Percentiles rank a stretch among this genome's conserved stretches.
These are phyloP conservation scores for Eunapius fragilis DNA, from an alignment of 37 sponge, comb jelly and placozoan species.

Conservation along the genomic window DNA sequence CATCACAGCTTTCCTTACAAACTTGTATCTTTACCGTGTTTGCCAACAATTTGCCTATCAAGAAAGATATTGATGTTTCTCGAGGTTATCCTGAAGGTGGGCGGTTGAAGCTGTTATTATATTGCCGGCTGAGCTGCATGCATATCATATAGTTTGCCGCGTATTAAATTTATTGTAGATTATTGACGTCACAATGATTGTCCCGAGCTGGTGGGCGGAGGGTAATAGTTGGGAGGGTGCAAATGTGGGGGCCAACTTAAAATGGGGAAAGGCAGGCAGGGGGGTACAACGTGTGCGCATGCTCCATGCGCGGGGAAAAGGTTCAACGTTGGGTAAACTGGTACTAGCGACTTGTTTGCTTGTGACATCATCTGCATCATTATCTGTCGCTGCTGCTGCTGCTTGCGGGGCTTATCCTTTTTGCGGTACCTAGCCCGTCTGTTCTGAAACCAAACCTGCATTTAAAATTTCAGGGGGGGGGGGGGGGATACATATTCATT, in stretches of 20 bases:
- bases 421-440: conserved; percentile 65
- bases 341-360: not conserved
- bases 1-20: too few species aligned
- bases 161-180: too few species aligned
- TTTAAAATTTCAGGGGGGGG: not conserved
- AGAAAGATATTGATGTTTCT: too few species aligned
- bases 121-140: too few species aligned
- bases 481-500: not conserved
- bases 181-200: not conserved
- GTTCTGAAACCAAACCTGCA: conserved; percentile 81
- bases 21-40: too few species aligned
- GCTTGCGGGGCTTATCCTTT: conserved; percentile 8
- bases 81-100: too few species aligned
- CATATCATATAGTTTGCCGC: too few species aligned
- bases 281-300: not conserved
- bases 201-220: not conserved
- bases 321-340: not conserved
- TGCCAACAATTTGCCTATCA: too few species aligned
- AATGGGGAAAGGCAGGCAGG: not conserved
- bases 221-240: not conserved
- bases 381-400: not conserved
- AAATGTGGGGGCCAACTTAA: not conserved
- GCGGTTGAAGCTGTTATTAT: too few species aligned
- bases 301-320: not conserved
- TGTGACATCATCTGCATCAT: not conserved